Base-by-base conservation (phyloP, 2,888 invertebrate genomes). In the Orthosia incerta region DNA sequence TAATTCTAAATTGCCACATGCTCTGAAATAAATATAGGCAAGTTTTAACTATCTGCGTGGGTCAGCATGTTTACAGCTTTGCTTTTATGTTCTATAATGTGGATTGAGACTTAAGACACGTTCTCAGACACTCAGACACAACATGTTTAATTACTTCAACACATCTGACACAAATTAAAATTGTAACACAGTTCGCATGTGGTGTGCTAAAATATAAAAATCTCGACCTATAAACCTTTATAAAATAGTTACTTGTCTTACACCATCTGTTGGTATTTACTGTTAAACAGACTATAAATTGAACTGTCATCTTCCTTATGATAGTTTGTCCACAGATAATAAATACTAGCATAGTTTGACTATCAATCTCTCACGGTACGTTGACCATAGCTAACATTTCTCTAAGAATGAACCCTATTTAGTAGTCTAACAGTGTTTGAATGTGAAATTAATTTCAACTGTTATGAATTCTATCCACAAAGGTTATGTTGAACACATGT, bases 401-500 rank as follows among this genome's bases (percentile, higher is more conserved):
- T 62, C 57, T 23, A 16, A 75, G 70, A 70, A 53, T 13, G 7
- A 12, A 50, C 45, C 18, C 39, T 66, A 20, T 53, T 79, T 57
- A 39, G 26, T 66, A 72, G 73, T 63, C 72, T 13, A 60, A 18
- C 62, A 23, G 60, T 46, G 61, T 23, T 67, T 80, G 76, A 68
- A 68, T 75, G 23, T 51, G 56, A 75, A 81, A 64, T 68, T 61
- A 68, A 65, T 75, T 45, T 76, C 45, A 69, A 73, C 62, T 63
- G 63, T 76, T 70, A 61, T 64, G 50, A 82, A 64, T 64, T 71
- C 63, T 46, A 57, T 76, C 15, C 64, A 76, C 70, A 71, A 66
- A 70, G 59, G 66, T 48, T 66, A 69, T 62, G 74, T 74, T 66
- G 61, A 46, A 56, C 67, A 74, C 48, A 59, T 79, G 77, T 67